Conservation (phyloP, 2,888 invertebrate genomes). For the Megamerina dolium region DNA sequence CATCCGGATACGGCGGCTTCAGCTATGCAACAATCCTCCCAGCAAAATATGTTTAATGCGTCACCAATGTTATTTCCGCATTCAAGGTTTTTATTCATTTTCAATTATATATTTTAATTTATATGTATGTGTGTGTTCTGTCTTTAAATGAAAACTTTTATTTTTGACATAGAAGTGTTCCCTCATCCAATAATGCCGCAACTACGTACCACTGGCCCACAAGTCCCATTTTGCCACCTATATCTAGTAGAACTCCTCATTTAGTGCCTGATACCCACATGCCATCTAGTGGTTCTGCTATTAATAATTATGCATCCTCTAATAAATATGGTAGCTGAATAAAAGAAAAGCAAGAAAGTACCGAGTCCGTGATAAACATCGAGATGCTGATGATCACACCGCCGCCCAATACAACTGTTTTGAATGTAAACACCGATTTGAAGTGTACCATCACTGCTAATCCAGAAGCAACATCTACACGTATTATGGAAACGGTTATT, state of each 20-base stretch:
- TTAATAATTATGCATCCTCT: conserved; percentile 49
- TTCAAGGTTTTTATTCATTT: conserved; percentile 53
- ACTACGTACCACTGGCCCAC: conserved; percentile 75
- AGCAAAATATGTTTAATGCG: conserved; percentile 51
- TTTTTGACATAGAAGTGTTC: conserved; percentile 50
- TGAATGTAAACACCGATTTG: not conserved
- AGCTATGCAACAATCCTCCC: conserved; percentile 50
- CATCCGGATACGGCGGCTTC: conserved; percentile 80
- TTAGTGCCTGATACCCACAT: conserved; percentile 63
- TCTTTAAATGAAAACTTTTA: no score
- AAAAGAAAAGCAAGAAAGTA: conserved; percentile 42
- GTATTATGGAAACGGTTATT: conserved; percentile 31
- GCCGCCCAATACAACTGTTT: conserved; percentile 1
- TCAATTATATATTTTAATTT: no score
- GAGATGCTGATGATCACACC: conserved; percentile 34
- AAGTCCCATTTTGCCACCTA: conserved; percentile 68
- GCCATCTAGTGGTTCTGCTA: conserved; percentile 49
- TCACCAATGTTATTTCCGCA: conserved; percentile 55
- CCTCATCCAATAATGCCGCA: conserved; percentile 53
- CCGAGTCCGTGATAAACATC: conserved; percentile 40
- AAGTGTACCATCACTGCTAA: no score
- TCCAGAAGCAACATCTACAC: conserved; percentile 17
- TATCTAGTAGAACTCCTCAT: conserved; percentile 64
- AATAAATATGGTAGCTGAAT: conserved; percentile 50
- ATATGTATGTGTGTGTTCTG: no score